Base-by-base conservation (phyloP, 92 coral and sea anemone genomes). In the Siderastrea siderea region DNA sequence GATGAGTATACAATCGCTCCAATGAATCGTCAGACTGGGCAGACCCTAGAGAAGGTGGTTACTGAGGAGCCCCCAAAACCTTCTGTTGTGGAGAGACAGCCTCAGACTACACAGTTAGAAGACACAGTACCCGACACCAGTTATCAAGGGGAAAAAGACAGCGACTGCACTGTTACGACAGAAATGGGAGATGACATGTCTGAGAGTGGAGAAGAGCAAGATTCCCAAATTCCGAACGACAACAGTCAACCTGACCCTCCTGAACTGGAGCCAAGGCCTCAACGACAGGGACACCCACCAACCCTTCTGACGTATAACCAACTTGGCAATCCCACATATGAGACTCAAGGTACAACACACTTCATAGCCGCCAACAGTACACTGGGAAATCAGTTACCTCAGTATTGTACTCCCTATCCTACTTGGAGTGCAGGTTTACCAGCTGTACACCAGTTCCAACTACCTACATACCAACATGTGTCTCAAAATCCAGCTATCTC, bases 261-360 rank as follows among this genome's bases (percentile, higher is more conserved):
- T 5, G 66, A 66, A 52, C 74, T 44, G 51, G 75, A 66, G 43
- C 61, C 65, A 13, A 66, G 65, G 53, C 62, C 84, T 14, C 16
- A 52, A 43, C 75, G 84, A 66, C 65, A 80, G 74, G 67, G 15
- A 66, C 84, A 55, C 44, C 76, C 68, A 68, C 75, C 85, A 5
- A 43, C 66, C 44, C 43, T 50, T 51, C 53, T 80, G 85, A 80
- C 44, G 52, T 68, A 80, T n/a, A 52, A 80, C 75, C 44, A 51
- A 13, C 47, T 80, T 67, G 75, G 65, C 64, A 80, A 80, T 68
- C 84, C 66, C 74, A 52, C 64, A 3, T 80, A 67, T 53, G 65
- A 52, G 75, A 68, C 75, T 6, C 66, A 54, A 80, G 84, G 46
- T 80, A 12, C 49, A 12, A 45, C 52, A 68, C 66, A 80, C 64